phyloP scores from a whole-genome alignment of 2,797 vertebrate species.

The Ambastaia sidthimunki region DNA sequence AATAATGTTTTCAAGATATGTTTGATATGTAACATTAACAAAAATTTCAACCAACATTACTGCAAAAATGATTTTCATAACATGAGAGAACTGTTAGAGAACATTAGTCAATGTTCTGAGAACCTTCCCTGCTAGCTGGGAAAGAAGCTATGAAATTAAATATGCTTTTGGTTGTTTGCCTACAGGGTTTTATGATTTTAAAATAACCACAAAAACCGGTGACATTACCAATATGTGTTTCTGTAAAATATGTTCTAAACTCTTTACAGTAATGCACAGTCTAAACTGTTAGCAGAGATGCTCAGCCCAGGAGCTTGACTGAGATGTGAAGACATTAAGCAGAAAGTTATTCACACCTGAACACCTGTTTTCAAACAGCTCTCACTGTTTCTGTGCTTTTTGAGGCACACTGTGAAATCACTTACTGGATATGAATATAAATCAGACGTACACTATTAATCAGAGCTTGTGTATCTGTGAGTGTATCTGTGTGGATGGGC shows the following conservation, averaged over 20 bases:
- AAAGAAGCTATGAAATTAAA: neutral
- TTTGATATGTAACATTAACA: too few relatives aligned
- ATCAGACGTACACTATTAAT: constrained; percentile 2
- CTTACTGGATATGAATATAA: constrained; percentile 2
- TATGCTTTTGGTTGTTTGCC: neutral
- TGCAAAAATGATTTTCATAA: too few relatives aligned
- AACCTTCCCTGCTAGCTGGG: neutral
- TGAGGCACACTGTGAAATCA: neutral
- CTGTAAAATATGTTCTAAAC: constrained; percentile 12
- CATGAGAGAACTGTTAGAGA: too few relatives aligned
- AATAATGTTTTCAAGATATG: too few relatives aligned
- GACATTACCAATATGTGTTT: constrained; percentile 5
- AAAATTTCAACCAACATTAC: too few relatives aligned
- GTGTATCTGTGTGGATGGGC: constrained; percentile 25
- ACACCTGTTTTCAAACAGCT: constrained; percentile 18
- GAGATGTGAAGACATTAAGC: neutral
- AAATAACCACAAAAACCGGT: neutral
- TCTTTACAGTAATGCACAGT: constrained; percentile 15
- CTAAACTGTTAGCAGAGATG: constrained; percentile 1
- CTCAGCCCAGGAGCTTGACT: constrained; percentile 12
- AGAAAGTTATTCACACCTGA: constrained; percentile 4
- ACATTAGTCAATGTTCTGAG: too few relatives aligned
- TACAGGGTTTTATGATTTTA: neutral
- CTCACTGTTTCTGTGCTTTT: neutral
- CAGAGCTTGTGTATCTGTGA: constrained; percentile 20